Evolutionary conservation across 2,113 vertebrate species (phyloP), one percentile per base, ranked within the genome.

Genomic region (Burhinus oedicnemus): DNA sequence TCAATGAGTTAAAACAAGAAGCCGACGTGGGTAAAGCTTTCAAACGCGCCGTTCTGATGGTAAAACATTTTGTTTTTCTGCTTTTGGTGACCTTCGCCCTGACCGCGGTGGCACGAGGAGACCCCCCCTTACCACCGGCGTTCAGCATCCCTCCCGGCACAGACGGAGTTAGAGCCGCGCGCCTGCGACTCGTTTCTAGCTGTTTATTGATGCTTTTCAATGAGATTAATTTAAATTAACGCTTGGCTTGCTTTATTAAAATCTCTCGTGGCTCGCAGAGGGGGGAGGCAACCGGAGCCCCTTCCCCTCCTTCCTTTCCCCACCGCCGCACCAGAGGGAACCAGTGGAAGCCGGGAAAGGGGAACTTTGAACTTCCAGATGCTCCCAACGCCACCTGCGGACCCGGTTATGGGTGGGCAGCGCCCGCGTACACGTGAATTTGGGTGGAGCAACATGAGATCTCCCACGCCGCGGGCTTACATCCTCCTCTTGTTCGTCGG

Each of bases 11-110:
- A 30, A 49, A 61, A 22, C 26, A 3, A 32, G 75, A 13, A 38
- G 15, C 7, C 5, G 44, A 4, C 4, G 27, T 0, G 3, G n/a
- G 6, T 14, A 11, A 11, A 19, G 75, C 45, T 18, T 18, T 14
- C 3, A 4, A 8, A 62, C 1, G 4, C 3, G 2, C 21, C 0
- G 1, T 8, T 26, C 21, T 25, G 27, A 11, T 3, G n/a, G 57
- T 5, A 12, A 10, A 36, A 13, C 7, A 1, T 44, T 15, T 54
- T 14, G 11, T 17, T 18, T 40, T 20, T 11, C 22, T 9, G 8
- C 20, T 32, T 25, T 25, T 5, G 5, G 8, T 54, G 17, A 6
- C 25, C 21, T 40, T 23, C 11, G 6, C 9, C 29, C 10, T 5
- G 0, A 23, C 32, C 3, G 3, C 3, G 1, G 65, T 11, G 15